These are phyloP conservation scores for Omphaloscelis lunosa DNA, from an alignment of 2,888 invertebrate genomes.

Conservation along the genomic window DNA sequence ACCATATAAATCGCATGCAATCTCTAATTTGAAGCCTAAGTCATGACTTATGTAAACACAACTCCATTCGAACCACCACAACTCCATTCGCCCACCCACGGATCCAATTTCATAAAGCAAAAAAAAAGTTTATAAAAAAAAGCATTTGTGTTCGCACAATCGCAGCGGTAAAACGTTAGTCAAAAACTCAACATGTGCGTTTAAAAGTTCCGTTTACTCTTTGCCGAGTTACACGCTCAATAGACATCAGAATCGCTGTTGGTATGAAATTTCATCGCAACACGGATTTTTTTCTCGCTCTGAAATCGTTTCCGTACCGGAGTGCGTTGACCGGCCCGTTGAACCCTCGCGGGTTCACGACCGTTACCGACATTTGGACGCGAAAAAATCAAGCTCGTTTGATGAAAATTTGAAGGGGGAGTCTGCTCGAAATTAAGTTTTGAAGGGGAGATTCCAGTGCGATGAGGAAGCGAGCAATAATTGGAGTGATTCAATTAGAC, in stretches of 20 bases:
- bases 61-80: conserved; percentile 41
- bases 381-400: conserved; percentile 68
- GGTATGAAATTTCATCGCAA: conserved; percentile 81
- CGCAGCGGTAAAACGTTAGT: conserved; percentile 59
- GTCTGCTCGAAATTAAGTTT: conserved; percentile 50
- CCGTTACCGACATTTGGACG: conserved; percentile 79
- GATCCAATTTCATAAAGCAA: conserved; percentile 42
- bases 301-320: conserved; percentile 71
- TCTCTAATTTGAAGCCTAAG: conserved; percentile 34
- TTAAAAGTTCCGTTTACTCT: conserved; percentile 64
- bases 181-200: conserved; percentile 54
- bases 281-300: conserved; percentile 70
- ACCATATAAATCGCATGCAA: conserved; percentile 27
- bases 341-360: conserved; percentile 81
- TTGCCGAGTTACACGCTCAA: conserved; percentile 74
- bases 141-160: conserved; percentile 48
- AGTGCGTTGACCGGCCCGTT: conserved; percentile 77
- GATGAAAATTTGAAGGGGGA: conserved; percentile 64
- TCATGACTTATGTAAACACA: conserved; percentile 54
- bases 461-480: conserved; percentile 58
- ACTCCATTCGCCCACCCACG: conserved; percentile 49
- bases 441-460: conserved; percentile 53
- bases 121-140: background rate
- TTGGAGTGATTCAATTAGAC: conserved; percentile 49
- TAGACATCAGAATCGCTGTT: conserved; percentile 76